phyloP scores from a whole-genome alignment of 2,888 invertebrate genomes.

The Drosophila flavopinicola region DNA sequence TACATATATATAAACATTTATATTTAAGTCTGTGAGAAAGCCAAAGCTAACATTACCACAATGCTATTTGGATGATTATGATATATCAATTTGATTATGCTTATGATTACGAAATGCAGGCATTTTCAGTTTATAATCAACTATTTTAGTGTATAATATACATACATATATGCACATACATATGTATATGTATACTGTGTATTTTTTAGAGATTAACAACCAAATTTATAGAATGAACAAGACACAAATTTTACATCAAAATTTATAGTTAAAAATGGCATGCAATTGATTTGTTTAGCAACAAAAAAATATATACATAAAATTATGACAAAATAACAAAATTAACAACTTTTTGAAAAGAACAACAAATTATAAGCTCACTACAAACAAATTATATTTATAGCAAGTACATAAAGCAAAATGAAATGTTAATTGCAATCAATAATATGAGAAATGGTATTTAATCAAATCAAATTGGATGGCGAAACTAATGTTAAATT shows the following conservation, averaged over 20 bases:
- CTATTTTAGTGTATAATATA: slow-evolving; percentile 26
- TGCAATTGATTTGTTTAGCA: slow-evolving; percentile 43
- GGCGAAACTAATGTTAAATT: slow-evolving; percentile 74
- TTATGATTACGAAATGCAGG: slow-evolving; percentile 34
- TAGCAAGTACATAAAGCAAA: slow-evolving; percentile 13
- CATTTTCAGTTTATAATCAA: slow-evolving; percentile 41
- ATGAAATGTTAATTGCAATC: slow-evolving; percentile 47
- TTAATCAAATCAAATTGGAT: slow-evolving; percentile 29
- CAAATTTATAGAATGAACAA: slow-evolving; percentile 45
- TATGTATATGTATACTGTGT: slow-evolving; percentile 26
- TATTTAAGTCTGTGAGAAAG: slow-evolving; percentile 29
- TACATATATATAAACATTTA: slow-evolving; percentile 15
- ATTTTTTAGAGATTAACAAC: slow-evolving; percentile 51
- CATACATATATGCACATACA: slow-evolving; percentile 20
- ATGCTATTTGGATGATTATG: slow-evolving; percentile 23
- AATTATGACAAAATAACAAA: no score
- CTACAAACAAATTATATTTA: slow-evolving; percentile 47
- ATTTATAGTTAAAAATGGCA: slow-evolving; percentile 44
- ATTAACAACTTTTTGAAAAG: slow-evolving; percentile 16
- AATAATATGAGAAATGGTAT: slow-evolving; percentile 41
- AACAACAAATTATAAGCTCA: slow-evolving; percentile 35
- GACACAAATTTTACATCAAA: slow-evolving; percentile 51
- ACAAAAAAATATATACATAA: slow-evolving; percentile 9
- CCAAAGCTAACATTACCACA: slow-evolving; percentile 29
- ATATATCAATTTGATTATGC: slow-evolving; percentile 7